Evolutionary conservation across 2,888 invertebrate species (phyloP).

Genomic region (Leptogaster cylindrica): DNA sequence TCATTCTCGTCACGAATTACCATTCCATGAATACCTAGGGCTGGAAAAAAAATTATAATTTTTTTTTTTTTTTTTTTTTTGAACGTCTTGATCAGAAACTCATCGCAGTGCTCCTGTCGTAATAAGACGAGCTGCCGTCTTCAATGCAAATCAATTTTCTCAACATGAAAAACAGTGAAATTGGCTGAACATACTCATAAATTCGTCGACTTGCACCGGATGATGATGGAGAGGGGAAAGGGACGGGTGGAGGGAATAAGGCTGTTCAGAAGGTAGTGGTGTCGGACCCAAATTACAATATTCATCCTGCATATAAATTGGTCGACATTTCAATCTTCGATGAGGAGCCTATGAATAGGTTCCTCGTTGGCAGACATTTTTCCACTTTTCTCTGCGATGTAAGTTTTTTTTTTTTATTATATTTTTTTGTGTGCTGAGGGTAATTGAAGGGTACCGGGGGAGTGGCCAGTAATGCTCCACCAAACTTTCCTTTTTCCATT

Average conservation of each 20-base stretch:
- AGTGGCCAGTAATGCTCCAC: neutral
- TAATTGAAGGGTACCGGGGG: neutral
- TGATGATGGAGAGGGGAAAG: no score
- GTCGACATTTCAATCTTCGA: neutral
- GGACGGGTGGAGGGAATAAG: no score
- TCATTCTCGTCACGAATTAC: slow-evolving; percentile 12
- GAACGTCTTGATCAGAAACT: neutral
- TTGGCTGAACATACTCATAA: slow-evolving; percentile 14
- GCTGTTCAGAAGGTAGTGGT: neutral
- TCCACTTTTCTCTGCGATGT: no score
- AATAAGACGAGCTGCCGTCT: neutral
- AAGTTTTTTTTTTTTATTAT: no score
- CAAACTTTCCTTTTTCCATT: neutral
- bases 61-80: no score
- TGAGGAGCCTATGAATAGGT: neutral
- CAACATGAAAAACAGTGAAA: slow-evolving; percentile 21
- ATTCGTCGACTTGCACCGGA: neutral
- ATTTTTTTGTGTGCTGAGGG: neutral
- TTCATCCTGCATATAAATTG: slow-evolving; percentile 11
- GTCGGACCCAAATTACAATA: slow-evolving; percentile 25
- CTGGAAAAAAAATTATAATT: no score
- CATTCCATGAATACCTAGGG: slow-evolving; percentile 18
- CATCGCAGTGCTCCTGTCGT: neutral
- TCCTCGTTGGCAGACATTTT: slow-evolving; percentile 1
- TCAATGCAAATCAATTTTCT: slow-evolving; percentile 24